phyloP scores from a whole-genome alignment of 2,888 invertebrate genomes.

The Dorcus hopei region DNA sequence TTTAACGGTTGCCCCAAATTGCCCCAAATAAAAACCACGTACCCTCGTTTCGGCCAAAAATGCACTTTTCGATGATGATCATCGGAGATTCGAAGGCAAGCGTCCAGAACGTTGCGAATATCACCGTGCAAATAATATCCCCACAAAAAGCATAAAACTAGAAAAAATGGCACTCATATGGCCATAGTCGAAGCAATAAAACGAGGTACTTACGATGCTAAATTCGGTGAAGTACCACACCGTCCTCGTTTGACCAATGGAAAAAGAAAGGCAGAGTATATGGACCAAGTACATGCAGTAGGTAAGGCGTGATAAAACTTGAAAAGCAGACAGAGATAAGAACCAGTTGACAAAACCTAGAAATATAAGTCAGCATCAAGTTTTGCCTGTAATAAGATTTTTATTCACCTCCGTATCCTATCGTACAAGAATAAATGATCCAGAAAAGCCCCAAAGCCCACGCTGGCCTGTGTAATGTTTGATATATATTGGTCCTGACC shows the following conservation, averaged over 20 bases:
- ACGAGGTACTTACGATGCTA: conserved; percentile 29
- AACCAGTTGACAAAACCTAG: conserved; percentile 55
- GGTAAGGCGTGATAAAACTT: conserved; percentile 54
- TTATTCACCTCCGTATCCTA: conserved; percentile 25
- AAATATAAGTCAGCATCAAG: conserved; percentile 2
- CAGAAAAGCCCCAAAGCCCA: conserved; percentile 27
- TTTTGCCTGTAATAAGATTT: neutral
- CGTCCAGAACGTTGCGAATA: conserved; percentile 46
- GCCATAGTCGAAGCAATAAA: no score
- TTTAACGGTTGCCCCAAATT: no score
- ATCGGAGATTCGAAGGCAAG: conserved; percentile 53
- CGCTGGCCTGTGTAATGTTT: conserved; percentile 19
- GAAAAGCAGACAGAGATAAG: conserved; percentile 53
- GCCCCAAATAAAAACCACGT: neutral
- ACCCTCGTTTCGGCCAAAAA: conserved; percentile 12
- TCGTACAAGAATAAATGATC: conserved; percentile 27
- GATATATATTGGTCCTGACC: conserved; percentile 17
- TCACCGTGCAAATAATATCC: conserved; percentile 46
- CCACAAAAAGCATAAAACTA: conserved; percentile 49
- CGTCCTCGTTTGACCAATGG: conserved; percentile 27
- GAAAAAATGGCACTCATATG: conserved; percentile 7
- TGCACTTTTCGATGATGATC: conserved; percentile 47
- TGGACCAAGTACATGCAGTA: conserved; percentile 57
- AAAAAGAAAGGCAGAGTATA: conserved; percentile 39
- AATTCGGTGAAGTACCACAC: conserved; percentile 32